phyloP scores from a whole-genome alignment of 2,888 invertebrate species.

The Selenia dentaria region DNA sequence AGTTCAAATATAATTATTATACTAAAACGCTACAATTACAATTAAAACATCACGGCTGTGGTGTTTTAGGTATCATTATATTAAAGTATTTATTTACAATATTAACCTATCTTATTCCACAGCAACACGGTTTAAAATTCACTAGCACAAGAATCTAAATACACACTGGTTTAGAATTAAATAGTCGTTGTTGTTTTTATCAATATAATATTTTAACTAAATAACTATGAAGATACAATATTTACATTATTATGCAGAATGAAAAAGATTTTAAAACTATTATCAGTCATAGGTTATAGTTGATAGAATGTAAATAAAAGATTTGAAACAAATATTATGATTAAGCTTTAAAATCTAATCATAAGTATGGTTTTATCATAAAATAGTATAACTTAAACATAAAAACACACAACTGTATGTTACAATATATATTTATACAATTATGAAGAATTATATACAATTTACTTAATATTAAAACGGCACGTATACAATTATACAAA shows the following conservation, averaged over 20 bases:
- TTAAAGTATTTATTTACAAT: conserved; percentile 45
- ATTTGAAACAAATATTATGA: conserved; percentile 22
- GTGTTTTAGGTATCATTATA: conserved; percentile 63
- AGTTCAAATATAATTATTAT: conserved; percentile 53
- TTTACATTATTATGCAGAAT: conserved; percentile 56
- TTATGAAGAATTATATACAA: conserved; percentile 36
- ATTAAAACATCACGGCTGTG: conserved; percentile 64
- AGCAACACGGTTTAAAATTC: conserved; percentile 30
- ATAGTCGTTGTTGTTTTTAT: conserved; percentile 78
- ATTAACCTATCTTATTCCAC: conserved; percentile 39
- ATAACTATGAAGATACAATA: conserved; percentile 41
- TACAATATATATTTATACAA: conserved; percentile 29
- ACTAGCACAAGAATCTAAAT: conserved; percentile 53
- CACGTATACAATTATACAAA: conserved; percentile 24
- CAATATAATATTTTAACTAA: conserved; percentile 48
- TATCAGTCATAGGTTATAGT: conserved; percentile 74
- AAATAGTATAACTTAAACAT: conserved; percentile 24
- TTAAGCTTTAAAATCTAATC: conserved; percentile 36
- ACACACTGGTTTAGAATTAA: conserved; percentile 81
- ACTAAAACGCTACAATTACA: conserved; percentile 48
- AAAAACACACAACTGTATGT: conserved; percentile 17
- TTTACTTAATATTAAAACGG: conserved; percentile 25
- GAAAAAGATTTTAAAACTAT: conserved; percentile 62
- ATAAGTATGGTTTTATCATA: conserved; percentile 39
- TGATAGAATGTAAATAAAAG: conserved; percentile 37